Evolutionary conservation across 2,797 vertebrate species (phyloP).

Genomic region (Pempheris klunzingeri): DNA sequence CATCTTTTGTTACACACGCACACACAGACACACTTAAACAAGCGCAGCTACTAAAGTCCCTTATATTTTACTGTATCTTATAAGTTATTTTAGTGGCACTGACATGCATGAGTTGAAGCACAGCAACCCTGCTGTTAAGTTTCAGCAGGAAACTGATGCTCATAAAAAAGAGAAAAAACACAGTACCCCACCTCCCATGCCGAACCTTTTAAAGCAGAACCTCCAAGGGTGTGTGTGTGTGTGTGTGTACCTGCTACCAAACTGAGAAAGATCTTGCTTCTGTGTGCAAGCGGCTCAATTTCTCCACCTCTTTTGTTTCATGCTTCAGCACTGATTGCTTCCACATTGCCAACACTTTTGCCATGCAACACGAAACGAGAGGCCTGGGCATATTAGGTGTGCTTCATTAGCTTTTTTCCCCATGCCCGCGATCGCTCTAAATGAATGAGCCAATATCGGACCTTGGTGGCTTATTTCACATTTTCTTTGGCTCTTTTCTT

Average conservation of each 20-base stretch:
- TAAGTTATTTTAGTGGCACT: conserved; percentile 11
- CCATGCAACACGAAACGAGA: conserved; percentile 54
- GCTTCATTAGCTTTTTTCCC: conserved; percentile 67
- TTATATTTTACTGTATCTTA: conserved; percentile 18
- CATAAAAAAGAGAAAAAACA: conserved; percentile 59
- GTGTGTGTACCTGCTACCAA: conserved; percentile 29
- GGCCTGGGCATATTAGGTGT: conserved; percentile 57
- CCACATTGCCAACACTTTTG: conserved; percentile 68
- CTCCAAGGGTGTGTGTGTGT: conserved; percentile 21
- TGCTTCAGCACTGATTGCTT: conserved; percentile 69
- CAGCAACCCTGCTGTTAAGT: conserved; percentile 29
- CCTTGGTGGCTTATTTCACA: conserved; percentile 49
- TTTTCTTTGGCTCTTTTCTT: conserved; percentile 49
- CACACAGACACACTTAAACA: neutral
- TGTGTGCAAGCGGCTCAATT: conserved; percentile 26
- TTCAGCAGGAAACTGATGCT: conserved; percentile 43
- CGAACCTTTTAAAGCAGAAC: conserved; percentile 30
- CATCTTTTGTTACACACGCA: neutral
- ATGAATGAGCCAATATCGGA: conserved; percentile 42
- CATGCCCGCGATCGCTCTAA: conserved; percentile 46
- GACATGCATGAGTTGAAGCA: conserved; percentile 29
- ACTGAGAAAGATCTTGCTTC: conserved; percentile 36
- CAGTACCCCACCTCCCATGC: neutral
- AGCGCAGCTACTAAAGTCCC: neutral
- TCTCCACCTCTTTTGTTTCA: conserved; percentile 56